phyloP scores from a whole-genome alignment of 2,797 vertebrate species.

The Orientallactaga sibirica region DNA sequence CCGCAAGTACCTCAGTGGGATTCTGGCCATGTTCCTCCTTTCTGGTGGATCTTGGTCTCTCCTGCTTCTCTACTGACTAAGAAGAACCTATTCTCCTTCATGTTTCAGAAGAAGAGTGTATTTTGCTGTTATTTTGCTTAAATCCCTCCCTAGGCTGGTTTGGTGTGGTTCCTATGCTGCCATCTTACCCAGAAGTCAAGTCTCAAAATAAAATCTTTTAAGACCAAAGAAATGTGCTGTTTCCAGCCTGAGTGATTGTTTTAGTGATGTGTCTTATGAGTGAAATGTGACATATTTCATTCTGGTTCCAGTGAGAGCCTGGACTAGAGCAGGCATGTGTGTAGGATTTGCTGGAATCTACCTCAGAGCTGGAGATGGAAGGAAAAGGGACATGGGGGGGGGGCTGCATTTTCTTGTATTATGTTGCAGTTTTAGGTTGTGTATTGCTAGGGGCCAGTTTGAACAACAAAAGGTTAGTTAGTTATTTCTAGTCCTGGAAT shows the following conservation, averaged over 20 bases:
- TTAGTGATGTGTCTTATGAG: constrained; percentile 77
- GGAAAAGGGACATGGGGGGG: constrained; percentile 41
- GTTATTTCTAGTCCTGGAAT: background rate
- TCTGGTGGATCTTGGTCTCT: too few species aligned
- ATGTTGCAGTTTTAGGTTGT: constrained; percentile 52
- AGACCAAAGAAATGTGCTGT: constrained; percentile 78
- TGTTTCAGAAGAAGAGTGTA: too few species aligned
- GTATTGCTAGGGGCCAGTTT: background rate
- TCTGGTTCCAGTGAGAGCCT: constrained; percentile 49
- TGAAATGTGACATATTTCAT: constrained; percentile 56
- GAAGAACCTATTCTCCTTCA: too few species aligned
- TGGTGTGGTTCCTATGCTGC: too few species aligned
- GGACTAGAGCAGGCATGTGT: constrained; percentile 70
- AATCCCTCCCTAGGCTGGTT: too few species aligned
- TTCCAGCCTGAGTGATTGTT: constrained; percentile 77
- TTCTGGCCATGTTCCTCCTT: too few species aligned
- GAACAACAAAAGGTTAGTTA: background rate
- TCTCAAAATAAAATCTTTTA: constrained; percentile 47
- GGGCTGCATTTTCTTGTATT: constrained; percentile 12
- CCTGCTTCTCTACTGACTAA: too few species aligned
- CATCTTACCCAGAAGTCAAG: too few species aligned
- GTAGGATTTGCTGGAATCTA: constrained; percentile 24
- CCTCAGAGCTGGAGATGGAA: background rate
- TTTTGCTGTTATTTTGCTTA: too few species aligned
- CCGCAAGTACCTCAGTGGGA: too few species aligned